Percentiles rank a stretch among this genome's conserved stretches.
These are phyloP conservation scores for Sycophila sp. DNA, from an alignment of 1,140 invertebrate genomes.

Conservation along the genomic window DNA sequence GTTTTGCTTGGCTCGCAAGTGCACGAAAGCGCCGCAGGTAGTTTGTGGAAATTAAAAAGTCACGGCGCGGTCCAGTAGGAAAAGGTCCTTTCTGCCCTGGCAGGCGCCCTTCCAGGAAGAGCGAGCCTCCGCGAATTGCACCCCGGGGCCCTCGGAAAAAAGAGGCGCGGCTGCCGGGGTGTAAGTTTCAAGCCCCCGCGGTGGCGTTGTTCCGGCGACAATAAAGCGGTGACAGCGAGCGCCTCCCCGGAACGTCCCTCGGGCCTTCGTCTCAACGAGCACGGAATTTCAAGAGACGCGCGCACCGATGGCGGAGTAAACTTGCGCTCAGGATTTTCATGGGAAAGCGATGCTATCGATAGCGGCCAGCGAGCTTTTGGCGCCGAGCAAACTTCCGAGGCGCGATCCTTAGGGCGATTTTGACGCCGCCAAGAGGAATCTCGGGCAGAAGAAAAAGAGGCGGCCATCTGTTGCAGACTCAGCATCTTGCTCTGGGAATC, in stretches of 20 bases:
- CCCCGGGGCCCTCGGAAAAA: conserved; percentile 17
- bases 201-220: conserved; percentile 52
- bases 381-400: too few species aligned
- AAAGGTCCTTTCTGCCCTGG: too few species aligned
- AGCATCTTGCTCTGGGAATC: conserved; percentile 41
- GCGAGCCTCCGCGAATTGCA: conserved; percentile 18
- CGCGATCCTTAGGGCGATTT: too few species aligned
- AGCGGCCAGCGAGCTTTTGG: neutral
- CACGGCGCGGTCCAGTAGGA: too few species aligned
- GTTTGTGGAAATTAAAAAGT: too few species aligned
- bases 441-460: conserved; percentile 50
- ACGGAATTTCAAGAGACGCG: too few species aligned
- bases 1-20: conserved; percentile 11
- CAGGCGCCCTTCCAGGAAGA: too few species aligned
- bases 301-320: conserved; percentile 45
- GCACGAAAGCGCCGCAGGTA: conserved; percentile 8
- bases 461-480: too few species aligned
- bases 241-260: too few species aligned
- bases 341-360: conserved; percentile 10
- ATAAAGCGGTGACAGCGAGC: conserved; percentile 57
- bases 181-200: conserved; percentile 56
- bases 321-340: too few species aligned
- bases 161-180: conserved; percentile 40
- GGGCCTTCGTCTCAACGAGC: too few species aligned
- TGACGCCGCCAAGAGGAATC: conserved; percentile 60